Evolutionary conservation across 2,113 vertebrate species (phyloP).

Genomic region (Cervus canadensis): DNA sequence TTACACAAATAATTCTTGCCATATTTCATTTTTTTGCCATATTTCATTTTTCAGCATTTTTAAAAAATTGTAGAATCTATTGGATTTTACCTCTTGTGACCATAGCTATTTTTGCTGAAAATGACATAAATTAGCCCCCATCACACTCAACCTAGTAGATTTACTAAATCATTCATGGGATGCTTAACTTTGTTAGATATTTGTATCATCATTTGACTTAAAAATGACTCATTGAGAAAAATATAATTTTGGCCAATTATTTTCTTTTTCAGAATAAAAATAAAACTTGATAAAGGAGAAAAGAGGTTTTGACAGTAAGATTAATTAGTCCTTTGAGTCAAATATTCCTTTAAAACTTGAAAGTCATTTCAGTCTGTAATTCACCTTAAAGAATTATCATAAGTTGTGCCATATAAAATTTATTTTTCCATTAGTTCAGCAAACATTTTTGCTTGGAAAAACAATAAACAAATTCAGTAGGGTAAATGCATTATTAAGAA

Average conservation of each 20-base stretch:
- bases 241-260: neutral
- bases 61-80: neutral
- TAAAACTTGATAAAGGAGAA: neutral
- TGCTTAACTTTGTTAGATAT: neutral
- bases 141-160: neutral
- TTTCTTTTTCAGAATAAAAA: neutral
- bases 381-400: neutral
- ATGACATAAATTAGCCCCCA: neutral
- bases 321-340: neutral
- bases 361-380: neutral
- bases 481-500: neutral
- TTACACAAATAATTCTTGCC: neutral
- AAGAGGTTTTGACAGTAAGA: neutral
- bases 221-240: neutral
- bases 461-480: neutral
- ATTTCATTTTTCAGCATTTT: neutral
- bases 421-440: neutral
- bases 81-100: neutral
- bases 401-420: neutral
- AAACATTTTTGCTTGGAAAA: neutral
- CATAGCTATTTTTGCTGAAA: neutral
- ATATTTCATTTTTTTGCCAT: neutral
- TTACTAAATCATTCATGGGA: neutral
- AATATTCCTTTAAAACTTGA: neutral
- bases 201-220: neutral